Conservation (phyloP, 2,797 vertebrate species). For the Rhodeus uyekii region DNA sequence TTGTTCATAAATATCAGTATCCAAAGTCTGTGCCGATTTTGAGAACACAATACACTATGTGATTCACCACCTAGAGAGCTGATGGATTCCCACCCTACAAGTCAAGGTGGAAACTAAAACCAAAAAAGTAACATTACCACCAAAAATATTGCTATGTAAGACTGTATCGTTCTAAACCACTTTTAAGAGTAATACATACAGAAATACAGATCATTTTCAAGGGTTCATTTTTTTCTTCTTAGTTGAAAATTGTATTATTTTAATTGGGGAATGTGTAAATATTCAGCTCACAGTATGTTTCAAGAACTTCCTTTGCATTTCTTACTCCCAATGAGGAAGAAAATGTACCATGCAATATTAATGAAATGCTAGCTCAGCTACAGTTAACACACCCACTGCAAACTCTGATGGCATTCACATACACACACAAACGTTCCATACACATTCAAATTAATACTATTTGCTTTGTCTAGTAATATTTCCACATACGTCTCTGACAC, state of each 20-base stretch:
- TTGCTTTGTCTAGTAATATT: constrained; percentile 42
- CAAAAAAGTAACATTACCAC: neutral
- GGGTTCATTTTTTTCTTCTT: neutral
- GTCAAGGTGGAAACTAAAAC: neutral
- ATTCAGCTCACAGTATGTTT: constrained; percentile 7
- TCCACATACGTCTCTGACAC: constrained; percentile 39
- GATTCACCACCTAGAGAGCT: neutral
- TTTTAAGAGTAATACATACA: neutral
- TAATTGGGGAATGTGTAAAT: constrained; percentile 21
- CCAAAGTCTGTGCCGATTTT: neutral
- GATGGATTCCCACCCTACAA: neutral
- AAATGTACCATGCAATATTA: constrained; percentile 45
- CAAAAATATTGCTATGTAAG: neutral
- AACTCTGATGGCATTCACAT: constrained; percentile 8
- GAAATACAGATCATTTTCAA: neutral
- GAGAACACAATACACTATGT: neutral
- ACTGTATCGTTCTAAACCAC: neutral
- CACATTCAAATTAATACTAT: constrained; percentile 34
- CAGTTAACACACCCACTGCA: constrained; percentile 34
- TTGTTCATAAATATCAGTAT: neutral
- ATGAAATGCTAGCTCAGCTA: constrained; percentile 46
- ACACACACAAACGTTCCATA: constrained; percentile 9
- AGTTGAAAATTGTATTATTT: constrained; percentile 5
- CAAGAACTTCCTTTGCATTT: constrained; percentile 34
- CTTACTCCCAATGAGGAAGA: neutral